A percentile compares a stretch with the other conserved stretches of the same genome.
Evolutionary conservation across 2,797 vertebrate species (phyloP).

Genomic region (Acrocephalus scirpaceus): DNA sequence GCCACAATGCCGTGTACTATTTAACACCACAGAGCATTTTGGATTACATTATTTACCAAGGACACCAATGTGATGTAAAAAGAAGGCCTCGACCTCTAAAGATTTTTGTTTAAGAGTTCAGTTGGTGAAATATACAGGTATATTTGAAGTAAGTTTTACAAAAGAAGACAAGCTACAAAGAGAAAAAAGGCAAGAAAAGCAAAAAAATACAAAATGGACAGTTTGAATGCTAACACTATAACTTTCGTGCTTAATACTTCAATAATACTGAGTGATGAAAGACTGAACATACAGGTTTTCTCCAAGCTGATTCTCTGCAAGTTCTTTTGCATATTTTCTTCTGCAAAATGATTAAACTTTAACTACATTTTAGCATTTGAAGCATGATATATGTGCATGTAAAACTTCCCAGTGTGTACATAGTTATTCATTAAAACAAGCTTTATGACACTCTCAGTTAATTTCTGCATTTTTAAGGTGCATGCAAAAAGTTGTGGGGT

Average conservation of each 20-base stretch:
- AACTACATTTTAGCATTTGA: constrained; percentile 65
- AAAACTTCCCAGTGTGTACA: constrained; percentile 31
- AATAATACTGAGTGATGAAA: constrained; percentile 40
- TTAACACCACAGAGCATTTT: background rate
- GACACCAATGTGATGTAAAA: background rate
- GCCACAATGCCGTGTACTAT: background rate
- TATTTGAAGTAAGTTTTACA: background rate
- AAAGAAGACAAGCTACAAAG: background rate
- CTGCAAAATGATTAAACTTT: constrained; percentile 67
- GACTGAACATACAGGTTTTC: constrained; percentile 59
- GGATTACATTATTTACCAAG: background rate
- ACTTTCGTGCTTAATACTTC: constrained; percentile 50
- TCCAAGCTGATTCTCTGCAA: background rate
- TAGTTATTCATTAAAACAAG: constrained; percentile 69
- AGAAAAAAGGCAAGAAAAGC: fast-evolving
- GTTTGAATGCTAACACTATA: constrained; percentile 31
- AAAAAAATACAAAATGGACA: background rate
- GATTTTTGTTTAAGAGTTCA: background rate
- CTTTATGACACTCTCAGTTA: constrained; percentile 33
- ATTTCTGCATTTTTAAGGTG: constrained; percentile 52
- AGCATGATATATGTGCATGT: constrained; percentile 39
- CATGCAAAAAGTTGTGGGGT: background rate
- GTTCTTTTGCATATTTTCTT: constrained; percentile 37
- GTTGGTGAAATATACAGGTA: background rate
- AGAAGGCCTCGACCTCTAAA: background rate